Evolutionary conservation across 2,113 vertebrate genomes (phyloP).

Genomic region (Bostrychus sinensis): DNA sequence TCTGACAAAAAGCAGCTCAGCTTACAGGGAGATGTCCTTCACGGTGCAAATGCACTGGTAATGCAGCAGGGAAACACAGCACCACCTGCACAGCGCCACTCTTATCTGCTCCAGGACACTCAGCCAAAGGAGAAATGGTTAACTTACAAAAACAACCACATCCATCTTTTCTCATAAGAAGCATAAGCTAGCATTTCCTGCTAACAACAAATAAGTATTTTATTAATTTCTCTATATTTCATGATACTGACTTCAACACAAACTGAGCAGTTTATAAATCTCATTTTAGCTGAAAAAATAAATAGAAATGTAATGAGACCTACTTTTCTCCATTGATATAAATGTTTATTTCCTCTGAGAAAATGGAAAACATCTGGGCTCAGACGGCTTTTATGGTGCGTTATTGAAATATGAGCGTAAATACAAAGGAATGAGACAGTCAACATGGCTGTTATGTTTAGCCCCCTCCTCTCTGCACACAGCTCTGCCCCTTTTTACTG

Average conservation of each 20-base stretch:
- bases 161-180: background rate
- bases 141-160: background rate
- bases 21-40: conserved; percentile 70
- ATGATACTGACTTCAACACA: background rate
- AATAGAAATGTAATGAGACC: conserved; percentile 28
- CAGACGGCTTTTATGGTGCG: conserved; percentile 27
- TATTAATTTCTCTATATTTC: background rate
- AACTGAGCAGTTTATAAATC: conserved; percentile 15
- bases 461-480: background rate
- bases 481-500: conserved; percentile 41
- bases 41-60: conserved; percentile 68
- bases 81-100: conserved; percentile 49
- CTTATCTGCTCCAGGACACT: conserved; percentile 40
- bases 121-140: conserved; percentile 15
- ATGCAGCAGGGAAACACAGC: conserved; percentile 66
- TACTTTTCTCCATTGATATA: conserved; percentile 9
- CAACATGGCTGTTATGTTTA: conserved; percentile 52
- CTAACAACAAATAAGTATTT: background rate
- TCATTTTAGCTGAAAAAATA: conserved; percentile 32
- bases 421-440: conserved; percentile 52
- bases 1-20: conserved; percentile 66
- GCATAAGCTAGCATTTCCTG: background rate
- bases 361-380: conserved; percentile 47
- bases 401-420: conserved; percentile 43
- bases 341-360: conserved; percentile 49